Evolutionary conservation across 2,797 vertebrate genomes (phyloP), one percentile per base, ranked within the genome.

Genomic region (Pelobates cultripes): DNA sequence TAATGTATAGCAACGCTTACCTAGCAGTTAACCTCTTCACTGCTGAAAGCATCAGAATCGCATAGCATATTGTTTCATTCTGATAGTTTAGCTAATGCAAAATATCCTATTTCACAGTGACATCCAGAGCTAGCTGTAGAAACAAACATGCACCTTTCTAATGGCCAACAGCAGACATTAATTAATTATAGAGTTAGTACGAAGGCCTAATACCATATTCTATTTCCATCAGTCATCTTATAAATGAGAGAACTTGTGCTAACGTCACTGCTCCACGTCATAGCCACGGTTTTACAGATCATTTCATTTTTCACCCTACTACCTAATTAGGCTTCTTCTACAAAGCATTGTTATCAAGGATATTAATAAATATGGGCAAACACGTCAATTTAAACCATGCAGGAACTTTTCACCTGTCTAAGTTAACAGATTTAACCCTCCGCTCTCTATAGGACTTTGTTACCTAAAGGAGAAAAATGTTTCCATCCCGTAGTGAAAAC

Each of bases 101-200:
- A 28, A 75, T 64, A 75, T 64, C 61, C 61, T 64, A 64, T 75
- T 64, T 75, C 73, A 17, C 55, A 75, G 41, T 63, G 41, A 61
- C 55, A 12, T 44, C 42, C 55, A 75, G n/a, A 60, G 28, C 57
- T 75, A 7, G 42, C 12, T 70, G 42, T 13, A 28, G 44, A 71
- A 53, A 73, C 71, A 57, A 43, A 73, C 71, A 73, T 55, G 41
- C 51, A 14, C 71, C 71, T 41, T 42, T 2, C 47, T 57, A n/a
- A 57, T 43, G 71, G 13, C 44, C n/a, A 44, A 71, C n/a, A 71
- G 70, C 4, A 28, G 45, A 73, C 43, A 14, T 42, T 73, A 73
- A 73, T 73, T 42, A 60, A 73, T 57, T 41, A 55, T 55, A 57
- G 53, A 73, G 71, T 3, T 15, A 40, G 40, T 6, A 10, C 47